These are phyloP conservation scores for Phania funesta DNA, from an alignment of 2,888 invertebrate species.

Conservation along the genomic window DNA sequence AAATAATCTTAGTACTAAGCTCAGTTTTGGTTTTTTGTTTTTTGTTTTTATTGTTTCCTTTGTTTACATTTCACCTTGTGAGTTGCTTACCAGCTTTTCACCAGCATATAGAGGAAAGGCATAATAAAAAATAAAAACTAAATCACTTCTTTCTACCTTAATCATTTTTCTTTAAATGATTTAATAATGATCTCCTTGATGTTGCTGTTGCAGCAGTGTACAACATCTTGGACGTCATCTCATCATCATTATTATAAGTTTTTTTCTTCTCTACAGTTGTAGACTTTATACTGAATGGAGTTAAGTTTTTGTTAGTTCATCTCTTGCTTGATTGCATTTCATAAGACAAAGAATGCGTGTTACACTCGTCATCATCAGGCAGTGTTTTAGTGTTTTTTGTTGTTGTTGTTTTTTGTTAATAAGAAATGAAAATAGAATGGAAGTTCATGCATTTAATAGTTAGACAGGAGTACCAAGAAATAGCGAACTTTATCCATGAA, in stretches of 20 bases:
- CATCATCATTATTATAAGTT: slow-evolving; percentile 50
- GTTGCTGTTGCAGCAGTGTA: slow-evolving; percentile 32
- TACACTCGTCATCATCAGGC: slow-evolving; percentile 48
- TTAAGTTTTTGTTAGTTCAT: slow-evolving; percentile 31
- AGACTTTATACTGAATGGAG: slow-evolving; percentile 21
- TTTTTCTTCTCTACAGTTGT: slow-evolving; percentile 1
- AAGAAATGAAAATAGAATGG: slow-evolving; percentile 30
- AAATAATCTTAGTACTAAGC: slow-evolving; percentile 50
- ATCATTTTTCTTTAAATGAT: slow-evolving; percentile 58
- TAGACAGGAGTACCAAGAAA: neutral
- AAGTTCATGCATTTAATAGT: slow-evolving; percentile 37
- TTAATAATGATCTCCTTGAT: slow-evolving; percentile 60
- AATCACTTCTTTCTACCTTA: slow-evolving; percentile 38
- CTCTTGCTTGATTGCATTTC: slow-evolving; percentile 31
- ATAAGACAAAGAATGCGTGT: slow-evolving; percentile 58
- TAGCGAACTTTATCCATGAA: neutral
- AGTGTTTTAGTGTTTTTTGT: slow-evolving; percentile 13
- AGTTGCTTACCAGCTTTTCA: slow-evolving; percentile 52
- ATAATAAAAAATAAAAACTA: slow-evolving; percentile 9
- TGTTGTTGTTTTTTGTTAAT: slow-evolving; percentile 12
- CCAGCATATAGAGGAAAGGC: slow-evolving; percentile 1
- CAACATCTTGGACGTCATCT: slow-evolving; percentile 46
- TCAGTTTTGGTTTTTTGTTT: slow-evolving; percentile 5
- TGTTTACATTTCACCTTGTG: slow-evolving; percentile 57
- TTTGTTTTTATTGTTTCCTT: slow-evolving; percentile 32